Percentiles rank a stretch among this genome's conserved stretches.
Conservation (phyloP, 2,797 vertebrate genomes). For the Melanotaenia parkinsoni region DNA sequence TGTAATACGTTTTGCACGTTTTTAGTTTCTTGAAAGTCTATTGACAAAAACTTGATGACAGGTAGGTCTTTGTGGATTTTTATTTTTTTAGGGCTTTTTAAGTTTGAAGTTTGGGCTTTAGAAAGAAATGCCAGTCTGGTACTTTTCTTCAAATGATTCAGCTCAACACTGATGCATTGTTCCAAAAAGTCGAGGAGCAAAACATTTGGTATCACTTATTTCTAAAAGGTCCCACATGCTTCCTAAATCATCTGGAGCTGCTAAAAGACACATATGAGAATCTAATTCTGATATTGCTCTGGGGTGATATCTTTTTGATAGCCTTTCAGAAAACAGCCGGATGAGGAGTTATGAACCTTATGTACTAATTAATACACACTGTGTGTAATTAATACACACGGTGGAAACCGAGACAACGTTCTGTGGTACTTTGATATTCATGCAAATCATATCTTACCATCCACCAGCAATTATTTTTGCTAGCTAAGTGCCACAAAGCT, state of each 20-base stretch:
- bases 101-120: neutral
- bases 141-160: conserved; percentile 43
- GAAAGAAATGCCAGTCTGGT: conserved; percentile 43
- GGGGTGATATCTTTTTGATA: conserved; percentile 33
- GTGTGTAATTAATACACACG: neutral
- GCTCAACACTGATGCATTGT: conserved; percentile 83
- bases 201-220: conserved; percentile 83
- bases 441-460: conserved; percentile 32
- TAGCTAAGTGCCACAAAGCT: conserved; percentile 26
- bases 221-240: conserved; percentile 66
- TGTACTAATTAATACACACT: conserved; percentile 11
- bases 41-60: conserved; percentile 33
- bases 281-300: conserved; percentile 49
- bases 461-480: conserved; percentile 16
- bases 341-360: conserved; percentile 3
- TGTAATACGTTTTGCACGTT: conserved; percentile 15
- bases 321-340: conserved; percentile 12
- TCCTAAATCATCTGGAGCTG: conserved; percentile 44
- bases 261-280: conserved; percentile 45
- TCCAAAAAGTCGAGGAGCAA: conserved; percentile 43
- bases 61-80: neutral
- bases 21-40: conserved; percentile 27
- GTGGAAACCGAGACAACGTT: neutral
- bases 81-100: neutral
- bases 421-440: conserved; percentile 1